A percentile compares a stretch with the other conserved stretches of the same genome.
phyloP scores from a whole-genome alignment of 2,113 vertebrate species.

The Machaerirhynchus nigripectus region DNA sequence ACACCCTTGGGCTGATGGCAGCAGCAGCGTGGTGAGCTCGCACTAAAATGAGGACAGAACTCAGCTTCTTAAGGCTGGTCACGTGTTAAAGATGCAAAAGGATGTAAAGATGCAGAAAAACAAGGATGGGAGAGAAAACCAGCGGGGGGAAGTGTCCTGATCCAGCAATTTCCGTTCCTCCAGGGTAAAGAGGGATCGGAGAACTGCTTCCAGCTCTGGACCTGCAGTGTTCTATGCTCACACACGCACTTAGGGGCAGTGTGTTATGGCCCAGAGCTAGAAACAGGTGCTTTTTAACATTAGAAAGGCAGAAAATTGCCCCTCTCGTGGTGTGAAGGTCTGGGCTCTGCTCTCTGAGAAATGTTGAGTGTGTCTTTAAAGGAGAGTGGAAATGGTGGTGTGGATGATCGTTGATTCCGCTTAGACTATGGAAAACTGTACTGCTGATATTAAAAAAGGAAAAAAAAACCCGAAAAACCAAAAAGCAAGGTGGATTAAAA shows the following conservation, averaged over 20 bases:
- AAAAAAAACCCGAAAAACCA: background rate
- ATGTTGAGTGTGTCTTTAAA: background rate
- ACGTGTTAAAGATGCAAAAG: background rate
- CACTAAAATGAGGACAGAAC: background rate
- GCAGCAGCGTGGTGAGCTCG: background rate
- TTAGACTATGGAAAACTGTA: background rate
- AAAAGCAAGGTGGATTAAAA: background rate
- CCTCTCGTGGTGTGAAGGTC: accelerated
- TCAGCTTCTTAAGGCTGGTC: background rate
- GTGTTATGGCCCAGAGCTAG: background rate
- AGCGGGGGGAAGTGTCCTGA: background rate
- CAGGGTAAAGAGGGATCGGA: accelerated
- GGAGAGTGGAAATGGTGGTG: background rate
- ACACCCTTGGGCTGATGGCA: conserved; percentile 25
- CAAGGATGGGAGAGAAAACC: background rate
- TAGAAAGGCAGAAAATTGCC: background rate
- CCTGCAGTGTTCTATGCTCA: background rate
- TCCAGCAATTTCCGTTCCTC: background rate
- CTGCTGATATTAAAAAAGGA: background rate
- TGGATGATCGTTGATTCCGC: background rate
- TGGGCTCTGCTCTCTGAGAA: background rate
- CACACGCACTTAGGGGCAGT: accelerated
- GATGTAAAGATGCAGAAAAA: background rate
- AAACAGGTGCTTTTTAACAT: background rate
- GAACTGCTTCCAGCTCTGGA: background rate